phyloP scores from a whole-genome alignment of 2,113 vertebrate genomes.

The Delphinapterus leucas region DNA sequence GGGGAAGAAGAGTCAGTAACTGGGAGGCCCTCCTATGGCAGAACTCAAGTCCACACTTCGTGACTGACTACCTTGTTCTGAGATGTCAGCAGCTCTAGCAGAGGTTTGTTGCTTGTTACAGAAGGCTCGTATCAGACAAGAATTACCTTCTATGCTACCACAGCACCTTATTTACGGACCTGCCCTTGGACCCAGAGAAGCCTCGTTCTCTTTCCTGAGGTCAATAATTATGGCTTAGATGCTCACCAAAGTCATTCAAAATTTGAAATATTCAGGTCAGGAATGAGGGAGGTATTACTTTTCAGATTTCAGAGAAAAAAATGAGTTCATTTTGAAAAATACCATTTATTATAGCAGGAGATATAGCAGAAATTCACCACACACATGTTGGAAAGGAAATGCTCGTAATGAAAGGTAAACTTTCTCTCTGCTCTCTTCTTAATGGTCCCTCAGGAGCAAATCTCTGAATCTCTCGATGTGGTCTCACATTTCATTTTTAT shows the following conservation, averaged over 20 bases:
- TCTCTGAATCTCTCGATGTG: neutral
- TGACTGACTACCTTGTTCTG: neutral
- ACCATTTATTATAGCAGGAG: neutral
- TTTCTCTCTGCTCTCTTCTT: neutral
- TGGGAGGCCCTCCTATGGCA: neutral
- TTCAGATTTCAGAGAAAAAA: neutral
- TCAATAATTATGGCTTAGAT: neutral
- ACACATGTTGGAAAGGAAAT: neutral
- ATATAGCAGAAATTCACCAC: neutral
- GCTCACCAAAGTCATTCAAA: neutral
- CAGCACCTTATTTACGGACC: neutral
- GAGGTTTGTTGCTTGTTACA: neutral
- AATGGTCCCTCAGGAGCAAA: neutral
- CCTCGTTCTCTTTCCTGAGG: neutral
- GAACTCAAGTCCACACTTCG: neutral
- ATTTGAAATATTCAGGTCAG: neutral
- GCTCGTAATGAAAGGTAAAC: neutral
- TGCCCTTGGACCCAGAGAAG: neutral
- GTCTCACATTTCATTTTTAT: conserved; percentile 20
- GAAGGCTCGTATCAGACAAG: neutral
- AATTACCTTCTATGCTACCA: neutral
- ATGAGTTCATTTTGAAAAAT: neutral
- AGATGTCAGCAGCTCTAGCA: neutral
- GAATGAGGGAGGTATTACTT: neutral
- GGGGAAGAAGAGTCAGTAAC: neutral